Percentiles rank a stretch among this genome's conserved stretches.
These are phyloP conservation scores for Archegozetes longisetosus DNA, from an alignment of 1,140 invertebrate genomes.

Conservation along the genomic window DNA sequence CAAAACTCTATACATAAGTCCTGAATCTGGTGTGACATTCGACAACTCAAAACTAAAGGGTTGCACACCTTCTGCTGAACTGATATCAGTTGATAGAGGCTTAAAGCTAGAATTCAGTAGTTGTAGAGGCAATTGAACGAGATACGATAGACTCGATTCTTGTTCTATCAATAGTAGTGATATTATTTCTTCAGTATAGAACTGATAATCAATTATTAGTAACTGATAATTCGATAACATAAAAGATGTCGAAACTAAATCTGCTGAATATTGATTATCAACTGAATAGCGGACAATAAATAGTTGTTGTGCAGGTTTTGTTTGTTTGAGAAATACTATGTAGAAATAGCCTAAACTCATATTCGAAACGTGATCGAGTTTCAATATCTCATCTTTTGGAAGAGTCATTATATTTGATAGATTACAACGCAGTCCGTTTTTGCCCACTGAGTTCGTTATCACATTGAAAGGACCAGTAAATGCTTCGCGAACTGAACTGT, in stretches of 20 bases:
- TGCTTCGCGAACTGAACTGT: conserved; percentile 45
- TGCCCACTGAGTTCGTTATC: neutral
- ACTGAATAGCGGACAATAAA: conserved; percentile 16
- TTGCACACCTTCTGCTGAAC: neutral
- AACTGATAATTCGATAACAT: conserved; percentile 14
- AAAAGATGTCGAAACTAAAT: neutral
- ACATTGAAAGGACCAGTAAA: conserved; percentile 35
- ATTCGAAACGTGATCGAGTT: neutral
- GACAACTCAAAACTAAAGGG: neutral
- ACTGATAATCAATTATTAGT: conserved; percentile 46
- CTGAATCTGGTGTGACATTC: neutral
- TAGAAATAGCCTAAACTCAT: neutral
- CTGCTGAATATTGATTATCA: conserved; percentile 10
- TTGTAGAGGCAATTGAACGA: neutral
- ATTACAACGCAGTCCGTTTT: neutral
- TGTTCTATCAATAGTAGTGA: conserved; percentile 45
- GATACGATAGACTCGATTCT: neutral
- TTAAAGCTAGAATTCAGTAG: neutral
- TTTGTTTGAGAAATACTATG: neutral
- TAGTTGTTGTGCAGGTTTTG: neutral
- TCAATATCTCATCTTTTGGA: neutral
- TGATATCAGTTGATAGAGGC: neutral
- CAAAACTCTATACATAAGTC: conserved; percentile 32
- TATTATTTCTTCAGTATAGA: conserved; percentile 59
- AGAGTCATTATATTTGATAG: neutral